A percentile compares a stretch with the other conserved stretches of the same genome.
phyloP scores from a whole-genome alignment of 2,797 vertebrate species.

The Stomatorhinus walkeri region DNA sequence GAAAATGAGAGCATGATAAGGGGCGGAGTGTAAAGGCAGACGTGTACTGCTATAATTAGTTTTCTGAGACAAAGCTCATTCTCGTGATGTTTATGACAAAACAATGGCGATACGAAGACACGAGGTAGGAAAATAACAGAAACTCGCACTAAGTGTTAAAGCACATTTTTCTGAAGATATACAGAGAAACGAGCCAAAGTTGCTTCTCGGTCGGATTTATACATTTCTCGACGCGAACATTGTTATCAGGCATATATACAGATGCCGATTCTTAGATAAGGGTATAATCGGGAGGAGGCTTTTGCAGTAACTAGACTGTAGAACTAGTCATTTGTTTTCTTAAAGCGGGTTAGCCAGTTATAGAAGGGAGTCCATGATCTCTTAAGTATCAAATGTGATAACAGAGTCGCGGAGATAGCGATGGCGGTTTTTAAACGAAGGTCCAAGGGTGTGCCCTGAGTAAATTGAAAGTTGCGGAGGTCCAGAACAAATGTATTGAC shows the following conservation, averaged over 20 bases:
- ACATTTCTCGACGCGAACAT: background rate
- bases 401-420: background rate
- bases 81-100: constrained; percentile 15
- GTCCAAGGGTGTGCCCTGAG: background rate
- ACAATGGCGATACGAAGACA: background rate
- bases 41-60: background rate
- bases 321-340: constrained; percentile 22
- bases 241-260: background rate
- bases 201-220: background rate
- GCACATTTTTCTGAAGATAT: background rate
- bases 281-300: background rate
- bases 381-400: constrained; percentile 4
- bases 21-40: background rate
- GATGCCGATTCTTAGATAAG: background rate
- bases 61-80: background rate
- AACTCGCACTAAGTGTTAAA: background rate
- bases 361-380: constrained; percentile 7
- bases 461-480: background rate
- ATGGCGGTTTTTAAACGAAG: constrained; percentile 25
- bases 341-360: constrained; percentile 33
- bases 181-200: background rate
- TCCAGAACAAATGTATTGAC: background rate
- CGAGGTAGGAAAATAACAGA: background rate
- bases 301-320: constrained; percentile 24
- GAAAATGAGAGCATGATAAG: background rate